phyloP scores from a whole-genome alignment of 2,113 vertebrate species.

The Athene cunicularia region DNA sequence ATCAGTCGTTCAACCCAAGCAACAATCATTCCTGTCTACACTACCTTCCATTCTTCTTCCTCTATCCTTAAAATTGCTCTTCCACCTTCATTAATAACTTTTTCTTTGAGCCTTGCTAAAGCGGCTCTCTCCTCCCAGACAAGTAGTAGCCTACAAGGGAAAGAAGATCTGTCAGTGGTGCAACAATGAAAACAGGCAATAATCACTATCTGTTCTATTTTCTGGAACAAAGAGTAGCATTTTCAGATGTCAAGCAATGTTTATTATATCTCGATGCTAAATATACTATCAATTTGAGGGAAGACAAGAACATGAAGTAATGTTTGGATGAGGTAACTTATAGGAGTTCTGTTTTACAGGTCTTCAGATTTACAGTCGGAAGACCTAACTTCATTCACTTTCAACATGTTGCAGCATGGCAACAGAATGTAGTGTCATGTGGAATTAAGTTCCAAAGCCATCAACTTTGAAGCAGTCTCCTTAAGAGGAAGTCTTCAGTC shows the following conservation, averaged over 20 bases:
- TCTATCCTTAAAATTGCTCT: slow-evolving; percentile 88
- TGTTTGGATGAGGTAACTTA: not conserved
- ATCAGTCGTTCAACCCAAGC: not conserved
- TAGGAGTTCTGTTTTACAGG: not conserved
- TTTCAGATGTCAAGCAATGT: not conserved
- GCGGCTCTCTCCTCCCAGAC: slow-evolving; percentile 89
- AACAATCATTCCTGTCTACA: not conserved
- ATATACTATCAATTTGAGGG: not conserved
- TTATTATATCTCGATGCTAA: not conserved
- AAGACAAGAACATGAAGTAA: not conserved
- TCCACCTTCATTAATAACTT: slow-evolving; percentile 86
- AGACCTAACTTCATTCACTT: not conserved
- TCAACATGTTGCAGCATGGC: not conserved
- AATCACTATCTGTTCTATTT: not conserved
- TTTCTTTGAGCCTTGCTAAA: slow-evolving; percentile 88
- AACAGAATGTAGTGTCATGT: not conserved
- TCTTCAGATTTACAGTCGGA: not conserved
- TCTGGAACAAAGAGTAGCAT: not conserved
- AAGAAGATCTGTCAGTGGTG: not conserved
- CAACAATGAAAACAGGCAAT: not conserved
- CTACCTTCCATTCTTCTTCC: slow-evolving; percentile 95
- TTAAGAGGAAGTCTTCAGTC: not conserved
- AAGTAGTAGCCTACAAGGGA: slow-evolving; percentile 73
- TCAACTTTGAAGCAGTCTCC: not conserved
- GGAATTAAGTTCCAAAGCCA: not conserved